phyloP scores from a whole-genome alignment of 2,113 vertebrate genomes.

The Psephotus haematonotus region DNA sequence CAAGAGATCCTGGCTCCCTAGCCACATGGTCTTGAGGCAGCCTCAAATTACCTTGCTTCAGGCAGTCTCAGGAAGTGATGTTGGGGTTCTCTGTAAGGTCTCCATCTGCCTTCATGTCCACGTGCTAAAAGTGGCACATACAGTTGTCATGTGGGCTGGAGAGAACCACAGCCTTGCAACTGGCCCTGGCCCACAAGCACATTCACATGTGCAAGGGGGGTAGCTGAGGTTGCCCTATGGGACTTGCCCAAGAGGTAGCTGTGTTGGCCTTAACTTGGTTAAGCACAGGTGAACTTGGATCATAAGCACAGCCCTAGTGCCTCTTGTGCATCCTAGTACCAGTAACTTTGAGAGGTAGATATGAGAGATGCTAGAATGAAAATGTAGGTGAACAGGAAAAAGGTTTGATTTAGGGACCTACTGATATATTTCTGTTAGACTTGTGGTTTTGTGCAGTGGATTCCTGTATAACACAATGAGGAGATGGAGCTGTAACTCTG shows the following conservation, averaged over 20 bases:
- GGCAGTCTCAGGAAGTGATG: neutral
- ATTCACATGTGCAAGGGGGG: accelerated
- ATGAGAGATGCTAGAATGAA: neutral
- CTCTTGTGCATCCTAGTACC: neutral
- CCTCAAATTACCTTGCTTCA: neutral
- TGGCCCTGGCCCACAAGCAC: neutral
- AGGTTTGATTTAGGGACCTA: neutral
- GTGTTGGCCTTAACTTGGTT: neutral
- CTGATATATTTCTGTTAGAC: neutral
- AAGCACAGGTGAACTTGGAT: neutral
- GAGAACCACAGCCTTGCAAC: neutral
- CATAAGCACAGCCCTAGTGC: neutral
- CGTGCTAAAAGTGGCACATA: neutral
- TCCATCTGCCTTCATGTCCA: neutral
- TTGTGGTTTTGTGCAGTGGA: neutral
- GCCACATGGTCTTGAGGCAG: neutral
- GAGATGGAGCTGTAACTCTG: neutral
- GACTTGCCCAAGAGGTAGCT: neutral
- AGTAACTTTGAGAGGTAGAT: neutral
- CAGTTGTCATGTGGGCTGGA: neutral
- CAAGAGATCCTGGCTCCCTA: neutral
- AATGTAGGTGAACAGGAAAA: neutral
- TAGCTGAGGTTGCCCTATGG: neutral
- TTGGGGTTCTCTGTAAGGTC: neutral
- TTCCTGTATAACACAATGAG: neutral